These are phyloP conservation scores for Stramonita haemastoma DNA, from an alignment of 2,888 invertebrate genomes.

Conservation along the genomic window DNA sequence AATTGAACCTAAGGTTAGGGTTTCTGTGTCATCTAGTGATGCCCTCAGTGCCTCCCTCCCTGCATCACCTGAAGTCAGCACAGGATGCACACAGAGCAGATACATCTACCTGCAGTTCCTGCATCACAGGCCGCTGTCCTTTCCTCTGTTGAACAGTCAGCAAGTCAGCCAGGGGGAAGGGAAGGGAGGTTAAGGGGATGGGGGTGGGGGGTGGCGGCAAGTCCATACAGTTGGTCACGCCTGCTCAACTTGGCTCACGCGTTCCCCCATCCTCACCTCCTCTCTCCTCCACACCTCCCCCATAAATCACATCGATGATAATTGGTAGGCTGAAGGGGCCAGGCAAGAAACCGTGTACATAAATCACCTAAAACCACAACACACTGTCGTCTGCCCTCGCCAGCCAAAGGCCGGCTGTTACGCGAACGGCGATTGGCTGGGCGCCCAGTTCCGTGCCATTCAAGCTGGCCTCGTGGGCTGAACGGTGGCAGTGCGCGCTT, in stretches of 20 bases:
- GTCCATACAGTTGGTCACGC: not conserved
- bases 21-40: too few species aligned
- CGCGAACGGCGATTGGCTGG: not conserved
- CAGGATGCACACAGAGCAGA: too few species aligned
- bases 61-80: too few species aligned
- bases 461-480: not conserved
- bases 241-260: not conserved
- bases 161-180: too few species aligned
- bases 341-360: not conserved
- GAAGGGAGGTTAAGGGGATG: too few species aligned
- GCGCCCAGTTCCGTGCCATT: not conserved
- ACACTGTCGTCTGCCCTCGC: slow-evolving; percentile 5
- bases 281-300: not conserved
- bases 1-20: too few species aligned
- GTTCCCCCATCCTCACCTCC: too few species aligned
- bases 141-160: too few species aligned
- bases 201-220: too few species aligned
- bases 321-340: not conserved
- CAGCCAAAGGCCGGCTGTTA: slow-evolving; percentile 13
- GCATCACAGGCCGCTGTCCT: too few species aligned
- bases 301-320: slow-evolving; percentile 1
- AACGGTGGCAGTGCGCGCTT: not conserved
- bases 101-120: too few species aligned
- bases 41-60: too few species aligned
- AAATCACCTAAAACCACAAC: slow-evolving; percentile 24